phyloP scores from a whole-genome alignment of 2,888 invertebrate genomes.

The Ferrisia virgata region DNA sequence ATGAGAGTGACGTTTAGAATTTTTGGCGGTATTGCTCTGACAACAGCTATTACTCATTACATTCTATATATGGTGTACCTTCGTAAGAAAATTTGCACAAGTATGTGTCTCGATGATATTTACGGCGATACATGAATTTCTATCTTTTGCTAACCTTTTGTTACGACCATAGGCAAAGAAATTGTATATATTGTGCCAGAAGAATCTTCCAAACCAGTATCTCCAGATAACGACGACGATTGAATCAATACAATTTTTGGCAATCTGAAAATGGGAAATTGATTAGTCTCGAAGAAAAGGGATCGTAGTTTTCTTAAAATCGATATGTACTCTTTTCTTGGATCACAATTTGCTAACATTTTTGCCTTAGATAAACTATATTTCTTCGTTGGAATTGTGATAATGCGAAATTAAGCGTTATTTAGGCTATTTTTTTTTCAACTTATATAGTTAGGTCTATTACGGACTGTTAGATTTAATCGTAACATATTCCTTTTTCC shows the following conservation, averaged over 20 bases:
- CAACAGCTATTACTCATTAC: background rate
- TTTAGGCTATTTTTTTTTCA: background rate
- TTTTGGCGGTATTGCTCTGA: constrained; percentile 19
- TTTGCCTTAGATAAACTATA: background rate
- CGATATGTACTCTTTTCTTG: background rate
- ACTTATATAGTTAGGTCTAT: background rate
- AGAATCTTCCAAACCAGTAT: constrained; percentile 31
- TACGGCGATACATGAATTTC: background rate
- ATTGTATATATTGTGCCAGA: constrained; percentile 40
- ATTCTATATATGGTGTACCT: constrained; percentile 28
- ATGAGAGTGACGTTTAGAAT: constrained; percentile 35
- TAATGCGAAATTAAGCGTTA: constrained; percentile 17
- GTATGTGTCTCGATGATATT: constrained; percentile 16
- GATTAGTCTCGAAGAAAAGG: background rate
- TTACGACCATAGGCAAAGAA: background rate
- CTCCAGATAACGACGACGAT: constrained; percentile 19
- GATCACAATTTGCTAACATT: constrained; percentile 5
- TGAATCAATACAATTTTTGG: background rate
- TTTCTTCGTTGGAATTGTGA: background rate
- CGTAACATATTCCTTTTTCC: constrained; percentile 7
- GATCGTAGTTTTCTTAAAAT: background rate
- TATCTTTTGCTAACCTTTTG: background rate
- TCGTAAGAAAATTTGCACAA: constrained; percentile 19
- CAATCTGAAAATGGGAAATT: background rate
- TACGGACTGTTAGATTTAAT: background rate